A percentile compares a stretch with the other conserved stretches of the same genome.
These are phyloP conservation scores for Pycnomerus fuliginosus DNA, from an alignment of 2,888 invertebrate genomes.

Conservation along the genomic window DNA sequence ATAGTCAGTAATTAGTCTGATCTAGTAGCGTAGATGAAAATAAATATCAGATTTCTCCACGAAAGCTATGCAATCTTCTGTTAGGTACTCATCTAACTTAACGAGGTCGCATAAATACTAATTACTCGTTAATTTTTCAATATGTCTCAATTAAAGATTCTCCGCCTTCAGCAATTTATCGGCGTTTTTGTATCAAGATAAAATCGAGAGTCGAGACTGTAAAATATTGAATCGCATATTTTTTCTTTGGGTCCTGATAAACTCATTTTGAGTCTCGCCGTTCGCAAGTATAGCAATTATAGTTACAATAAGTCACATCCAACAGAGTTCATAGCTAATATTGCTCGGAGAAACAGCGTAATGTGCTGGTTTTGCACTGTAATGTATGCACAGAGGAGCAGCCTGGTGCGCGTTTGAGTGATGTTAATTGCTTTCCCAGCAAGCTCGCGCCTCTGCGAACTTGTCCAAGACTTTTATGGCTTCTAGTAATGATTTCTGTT, in stretches of 20 bases:
- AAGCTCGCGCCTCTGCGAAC: slow-evolving; percentile 39
- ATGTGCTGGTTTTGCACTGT: slow-evolving; percentile 34
- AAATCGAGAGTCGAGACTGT: slow-evolving; percentile 10
- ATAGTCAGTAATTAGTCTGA: too few relatives aligned
- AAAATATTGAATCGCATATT: slow-evolving; percentile 9
- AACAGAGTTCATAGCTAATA: slow-evolving; percentile 39
- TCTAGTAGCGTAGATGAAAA: too few relatives aligned
- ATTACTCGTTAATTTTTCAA: slow-evolving; percentile 11
- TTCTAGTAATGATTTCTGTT: too few relatives aligned
- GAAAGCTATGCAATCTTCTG: too few relatives aligned
- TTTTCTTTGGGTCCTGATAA: slow-evolving; percentile 9
- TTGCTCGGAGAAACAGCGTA: slow-evolving; percentile 39
- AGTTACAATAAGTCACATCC: slow-evolving; percentile 34
- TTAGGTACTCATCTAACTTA: too few relatives aligned
- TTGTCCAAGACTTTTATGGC: slow-evolving; percentile 37
- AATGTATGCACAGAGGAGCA: slow-evolving; percentile 41
- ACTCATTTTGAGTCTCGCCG: slow-evolving; percentile 9
- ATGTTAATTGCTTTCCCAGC: slow-evolving; percentile 47
- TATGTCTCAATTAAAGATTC: slow-evolving; percentile 9
- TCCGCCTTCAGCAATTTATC: slow-evolving; percentile 2
- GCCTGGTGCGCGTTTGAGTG: slow-evolving; percentile 45
- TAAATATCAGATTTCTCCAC: too few relatives aligned
- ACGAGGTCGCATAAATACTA: slow-evolving; percentile 10
- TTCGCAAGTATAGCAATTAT: slow-evolving; percentile 28
- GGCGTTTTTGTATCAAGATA: slow-evolving; percentile 3